Conservation (phyloP, 2,113 vertebrate genomes). For the Hypocryptadius cinnamomeus region DNA sequence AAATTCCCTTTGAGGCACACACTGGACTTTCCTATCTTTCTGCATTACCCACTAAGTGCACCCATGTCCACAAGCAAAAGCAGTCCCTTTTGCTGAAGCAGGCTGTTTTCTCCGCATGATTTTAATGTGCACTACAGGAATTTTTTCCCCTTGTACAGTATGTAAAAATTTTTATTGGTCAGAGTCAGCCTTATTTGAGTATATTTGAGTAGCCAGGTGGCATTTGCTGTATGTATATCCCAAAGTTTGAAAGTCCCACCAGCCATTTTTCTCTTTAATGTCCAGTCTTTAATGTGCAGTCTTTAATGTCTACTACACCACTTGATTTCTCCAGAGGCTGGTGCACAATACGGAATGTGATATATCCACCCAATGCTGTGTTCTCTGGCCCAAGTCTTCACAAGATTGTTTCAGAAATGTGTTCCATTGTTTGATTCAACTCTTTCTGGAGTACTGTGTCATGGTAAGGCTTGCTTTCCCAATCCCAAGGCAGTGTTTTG, state of each 20-base stretch:
- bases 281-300: background rate
- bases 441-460: background rate
- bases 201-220: background rate
- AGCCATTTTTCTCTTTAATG: background rate
- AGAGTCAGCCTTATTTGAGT: too few species aligned
- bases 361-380: too few species aligned
- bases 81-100: background rate
- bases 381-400: background rate
- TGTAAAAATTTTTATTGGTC: background rate
- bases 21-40: background rate
- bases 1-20: background rate
- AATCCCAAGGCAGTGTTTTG: too few species aligned
- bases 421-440: background rate
- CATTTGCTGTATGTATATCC: background rate
- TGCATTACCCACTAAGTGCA: background rate
- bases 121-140: background rate
- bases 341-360: background rate
- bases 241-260: background rate
- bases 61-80: background rate
- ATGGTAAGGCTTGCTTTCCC: background rate
- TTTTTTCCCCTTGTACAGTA: background rate
- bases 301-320: background rate
- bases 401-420: fast-evolving
- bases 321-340: background rate
- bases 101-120: background rate